Conservation (phyloP, 92 coral and sea anemone genomes). For the Phymanthus crucifer region DNA sequence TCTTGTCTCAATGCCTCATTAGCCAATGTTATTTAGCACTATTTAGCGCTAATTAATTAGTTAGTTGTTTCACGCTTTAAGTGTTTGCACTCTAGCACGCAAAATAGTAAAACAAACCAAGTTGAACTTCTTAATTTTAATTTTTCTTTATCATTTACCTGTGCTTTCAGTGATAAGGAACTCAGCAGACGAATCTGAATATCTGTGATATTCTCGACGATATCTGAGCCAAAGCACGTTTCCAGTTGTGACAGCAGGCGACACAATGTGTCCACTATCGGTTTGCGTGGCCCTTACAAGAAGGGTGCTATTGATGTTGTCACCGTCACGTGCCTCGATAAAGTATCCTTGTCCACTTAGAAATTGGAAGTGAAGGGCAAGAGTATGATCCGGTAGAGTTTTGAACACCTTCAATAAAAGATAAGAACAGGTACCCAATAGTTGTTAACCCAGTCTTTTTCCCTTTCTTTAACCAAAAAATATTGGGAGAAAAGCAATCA, state of each 20-base stretch:
- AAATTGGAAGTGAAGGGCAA: slow-evolving; percentile 42
- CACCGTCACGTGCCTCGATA: slow-evolving; percentile 52
- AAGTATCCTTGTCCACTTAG: slow-evolving; percentile 27
- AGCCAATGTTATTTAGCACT: too few species aligned
- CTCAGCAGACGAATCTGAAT: slow-evolving; percentile 16
- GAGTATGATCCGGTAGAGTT: slow-evolving; percentile 21
- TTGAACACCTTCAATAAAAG: slow-evolving; percentile 24
- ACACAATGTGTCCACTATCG: slow-evolving; percentile 38
- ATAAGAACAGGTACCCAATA: too few species aligned
- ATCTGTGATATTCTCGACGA: slow-evolving; percentile 6
- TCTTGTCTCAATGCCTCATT: too few species aligned
- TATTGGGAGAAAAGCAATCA: too few species aligned
- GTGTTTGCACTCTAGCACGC: too few species aligned
- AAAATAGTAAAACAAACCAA: neutral
- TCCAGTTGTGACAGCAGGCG: slow-evolving; percentile 40
- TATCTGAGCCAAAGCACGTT: slow-evolving; percentile 51
- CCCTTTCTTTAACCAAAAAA: too few species aligned
- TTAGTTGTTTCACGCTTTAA: too few species aligned
- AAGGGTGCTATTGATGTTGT: slow-evolving; percentile 33
- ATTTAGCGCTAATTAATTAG: too few species aligned
- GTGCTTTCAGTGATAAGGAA: slow-evolving; percentile 16
- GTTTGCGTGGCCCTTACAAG: slow-evolving; percentile 37
- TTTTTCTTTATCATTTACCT: slow-evolving; percentile 27
- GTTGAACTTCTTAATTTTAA: too few species aligned
- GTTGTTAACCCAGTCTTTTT: too few species aligned